Conservation (phyloP, 2,113 vertebrate species). For the Pogonocichla stellata region DNA sequence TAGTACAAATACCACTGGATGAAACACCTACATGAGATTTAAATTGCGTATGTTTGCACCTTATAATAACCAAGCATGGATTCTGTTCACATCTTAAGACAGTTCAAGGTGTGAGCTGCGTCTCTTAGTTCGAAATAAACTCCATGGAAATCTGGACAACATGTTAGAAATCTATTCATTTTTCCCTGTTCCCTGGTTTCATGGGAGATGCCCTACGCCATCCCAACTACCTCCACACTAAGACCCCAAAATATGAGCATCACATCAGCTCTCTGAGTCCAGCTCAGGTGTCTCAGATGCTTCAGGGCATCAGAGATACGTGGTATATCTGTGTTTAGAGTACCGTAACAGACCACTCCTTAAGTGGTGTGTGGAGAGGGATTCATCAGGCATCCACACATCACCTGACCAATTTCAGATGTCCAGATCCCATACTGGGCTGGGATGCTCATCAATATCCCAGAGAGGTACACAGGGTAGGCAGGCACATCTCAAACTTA, state of each 20-base stretch:
- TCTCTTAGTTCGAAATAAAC: background rate
- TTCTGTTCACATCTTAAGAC: background rate
- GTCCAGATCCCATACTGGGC: background rate
- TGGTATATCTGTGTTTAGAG: background rate
- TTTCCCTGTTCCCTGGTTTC: background rate
- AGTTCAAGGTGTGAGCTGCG: background rate
- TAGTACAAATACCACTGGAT: background rate
- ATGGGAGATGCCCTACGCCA: background rate
- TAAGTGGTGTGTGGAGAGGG: background rate
- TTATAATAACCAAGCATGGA: background rate
- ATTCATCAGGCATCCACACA: background rate
- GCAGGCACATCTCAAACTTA: background rate
- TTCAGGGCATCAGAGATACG: background rate
- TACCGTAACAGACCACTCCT: fast-evolving
- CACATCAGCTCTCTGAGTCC: background rate
- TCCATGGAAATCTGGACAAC: background rate
- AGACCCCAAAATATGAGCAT: background rate
- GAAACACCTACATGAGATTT: background rate
- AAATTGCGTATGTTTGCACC: background rate
- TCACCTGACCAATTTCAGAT: background rate
- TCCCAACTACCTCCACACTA: background rate
- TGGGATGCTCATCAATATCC: background rate
- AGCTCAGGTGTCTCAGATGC: background rate
- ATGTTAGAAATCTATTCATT: fast-evolving
- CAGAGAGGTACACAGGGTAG: background rate